Percentiles rank a stretch among this genome's conserved stretches.
These are phyloP conservation scores for Drosophila pallidifrons DNA, from an alignment of 1,140 invertebrate genomes.

Conservation along the genomic window DNA sequence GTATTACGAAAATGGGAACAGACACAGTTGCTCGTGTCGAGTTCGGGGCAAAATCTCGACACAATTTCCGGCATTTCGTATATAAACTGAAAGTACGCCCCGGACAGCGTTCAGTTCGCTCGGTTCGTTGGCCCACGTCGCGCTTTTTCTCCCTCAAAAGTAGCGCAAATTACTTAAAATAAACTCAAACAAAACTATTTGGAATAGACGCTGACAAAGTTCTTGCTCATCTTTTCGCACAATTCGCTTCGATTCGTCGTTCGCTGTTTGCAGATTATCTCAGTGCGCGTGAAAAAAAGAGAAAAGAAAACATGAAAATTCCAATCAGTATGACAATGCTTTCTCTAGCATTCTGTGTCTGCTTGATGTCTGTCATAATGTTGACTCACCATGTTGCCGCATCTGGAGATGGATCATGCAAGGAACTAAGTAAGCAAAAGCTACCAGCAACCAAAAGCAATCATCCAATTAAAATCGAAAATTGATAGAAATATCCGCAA, in stretches of 20 bases:
- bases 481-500: slow-evolving; percentile 15
- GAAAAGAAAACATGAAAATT: slow-evolving; percentile 67
- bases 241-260: no score
- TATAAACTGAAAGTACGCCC: slow-evolving; percentile 68
- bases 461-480: slow-evolving; percentile 20
- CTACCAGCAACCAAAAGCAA: background rate
- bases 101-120: slow-evolving; percentile 49
- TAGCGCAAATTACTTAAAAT: slow-evolving; percentile 79
- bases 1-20: slow-evolving; percentile 55
- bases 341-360: slow-evolving; percentile 55
- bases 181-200: slow-evolving; percentile 59
- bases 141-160: slow-evolving; percentile 47
- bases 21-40: slow-evolving; percentile 49
- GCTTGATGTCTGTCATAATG: slow-evolving; percentile 70
- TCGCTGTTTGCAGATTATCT: slow-evolving; percentile 1
- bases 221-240: slow-evolving; percentile 23
- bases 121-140: slow-evolving; percentile 52
- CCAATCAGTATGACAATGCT: slow-evolving; percentile 73
- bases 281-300: slow-evolving; percentile 18
- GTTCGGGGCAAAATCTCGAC: slow-evolving; percentile 50
- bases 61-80: slow-evolving; percentile 81
- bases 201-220: slow-evolving; percentile 40
- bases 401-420: slow-evolving; percentile 53
- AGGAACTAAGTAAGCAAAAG: slow-evolving; percentile 69
- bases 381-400: slow-evolving; percentile 63